Conservation (phyloP, 2,888 invertebrate genomes). For the Timandra comae region DNA sequence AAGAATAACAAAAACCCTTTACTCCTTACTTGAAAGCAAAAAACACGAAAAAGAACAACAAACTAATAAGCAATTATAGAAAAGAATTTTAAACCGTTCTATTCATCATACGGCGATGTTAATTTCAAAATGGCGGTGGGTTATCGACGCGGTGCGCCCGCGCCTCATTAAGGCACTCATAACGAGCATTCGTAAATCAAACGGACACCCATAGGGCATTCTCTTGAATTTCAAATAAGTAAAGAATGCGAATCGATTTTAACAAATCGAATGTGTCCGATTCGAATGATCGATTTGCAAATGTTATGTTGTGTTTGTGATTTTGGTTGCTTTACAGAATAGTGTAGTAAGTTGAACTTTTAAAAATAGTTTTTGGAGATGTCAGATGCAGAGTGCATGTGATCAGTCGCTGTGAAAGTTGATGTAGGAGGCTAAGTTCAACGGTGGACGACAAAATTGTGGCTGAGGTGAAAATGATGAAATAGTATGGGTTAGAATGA, state of each 20-base stretch:
- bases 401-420: too few species aligned
- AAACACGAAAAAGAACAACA: conserved; percentile 26
- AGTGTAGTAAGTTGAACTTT: too few species aligned
- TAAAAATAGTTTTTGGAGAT: too few species aligned
- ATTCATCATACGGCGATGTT: conserved; percentile 49
- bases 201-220: conserved; percentile 63
- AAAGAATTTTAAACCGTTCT: conserved; percentile 24
- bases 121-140: conserved; percentile 55
- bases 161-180: conserved; percentile 65
- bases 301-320: conserved; percentile 4
- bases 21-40: conserved; percentile 7
- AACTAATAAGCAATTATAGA: conserved; percentile 28
- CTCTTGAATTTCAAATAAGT: conserved; percentile 44
- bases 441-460: too few species aligned
- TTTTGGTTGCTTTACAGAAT: neutral
- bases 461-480: too few species aligned
- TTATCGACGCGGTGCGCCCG: conserved; percentile 50
- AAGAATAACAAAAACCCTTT: conserved; percentile 1
- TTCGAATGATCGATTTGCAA: conserved; percentile 52
- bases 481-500: too few species aligned
- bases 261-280: conserved; percentile 34
- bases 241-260: conserved; percentile 30
- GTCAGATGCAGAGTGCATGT: too few species aligned
- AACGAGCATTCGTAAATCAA: conserved; percentile 69
- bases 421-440: too few species aligned